Conservation (phyloP, 2,888 invertebrate genomes). For the Thelaira solivaga region DNA sequence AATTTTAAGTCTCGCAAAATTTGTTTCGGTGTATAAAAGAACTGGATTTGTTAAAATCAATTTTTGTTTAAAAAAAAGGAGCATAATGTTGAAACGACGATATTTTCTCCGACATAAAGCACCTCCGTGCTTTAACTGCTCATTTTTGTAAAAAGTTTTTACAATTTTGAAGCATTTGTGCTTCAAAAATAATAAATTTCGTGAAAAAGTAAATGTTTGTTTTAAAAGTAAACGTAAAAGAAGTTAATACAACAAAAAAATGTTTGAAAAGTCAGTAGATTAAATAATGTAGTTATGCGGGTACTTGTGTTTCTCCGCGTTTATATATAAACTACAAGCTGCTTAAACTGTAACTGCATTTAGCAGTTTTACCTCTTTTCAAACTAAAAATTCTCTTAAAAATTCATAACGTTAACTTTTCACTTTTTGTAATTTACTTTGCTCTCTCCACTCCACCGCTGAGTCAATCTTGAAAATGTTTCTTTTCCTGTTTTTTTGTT, state of each 20-base stretch:
- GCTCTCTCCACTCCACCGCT: not conserved
- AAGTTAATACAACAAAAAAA: not conserved
- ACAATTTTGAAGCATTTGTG: no score
- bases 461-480: no score
- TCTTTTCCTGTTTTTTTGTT: not conserved
- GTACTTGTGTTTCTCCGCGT: not conserved
- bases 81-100: no score
- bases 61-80: no score
- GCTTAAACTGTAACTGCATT: not conserved
- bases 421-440: slow-evolving; percentile 8
- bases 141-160: no score
- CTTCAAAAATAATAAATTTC: no score
- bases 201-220: no score
- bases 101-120: no score
- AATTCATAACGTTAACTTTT: slow-evolving; percentile 1
- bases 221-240: not conserved
- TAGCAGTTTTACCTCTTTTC: not conserved
- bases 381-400: not conserved
- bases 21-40: no score
- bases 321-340: not conserved
- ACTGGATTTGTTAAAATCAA: no score
- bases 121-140: no score
- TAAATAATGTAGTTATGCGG: not conserved
- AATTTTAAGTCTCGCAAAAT: no score
- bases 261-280: not conserved